phyloP scores from a whole-genome alignment of 2,888 invertebrate genomes.

The Phaonia tiefii region DNA sequence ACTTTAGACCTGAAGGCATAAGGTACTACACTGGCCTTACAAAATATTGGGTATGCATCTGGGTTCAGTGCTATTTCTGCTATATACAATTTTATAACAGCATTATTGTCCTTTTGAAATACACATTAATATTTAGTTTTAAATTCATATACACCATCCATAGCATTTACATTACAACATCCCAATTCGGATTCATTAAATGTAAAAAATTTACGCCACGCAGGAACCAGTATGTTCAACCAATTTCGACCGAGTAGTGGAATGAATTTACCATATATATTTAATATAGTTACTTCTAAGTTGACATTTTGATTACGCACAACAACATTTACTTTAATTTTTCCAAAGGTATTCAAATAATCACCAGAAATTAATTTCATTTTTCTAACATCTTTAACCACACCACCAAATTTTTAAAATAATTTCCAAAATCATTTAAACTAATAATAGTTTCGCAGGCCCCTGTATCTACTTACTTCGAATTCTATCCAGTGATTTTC shows the following conservation, averaged over 20 bases:
- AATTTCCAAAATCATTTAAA: background rate
- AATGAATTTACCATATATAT: conserved; percentile 21
- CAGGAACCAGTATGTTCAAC: conserved; percentile 28
- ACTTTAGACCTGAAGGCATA: conserved; percentile 48
- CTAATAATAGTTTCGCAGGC: conserved; percentile 39
- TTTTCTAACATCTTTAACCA: conserved; percentile 20
- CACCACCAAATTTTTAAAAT: conserved; percentile 28
- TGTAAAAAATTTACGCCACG: conserved; percentile 27
- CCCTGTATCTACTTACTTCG: conserved; percentile 32
- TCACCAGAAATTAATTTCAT: conserved; percentile 44
- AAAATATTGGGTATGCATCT: conserved; percentile 31
- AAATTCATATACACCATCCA: background rate
- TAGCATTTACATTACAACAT: background rate
- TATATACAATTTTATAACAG: conserved; percentile 38
- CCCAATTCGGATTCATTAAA: background rate
- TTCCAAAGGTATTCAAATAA: conserved; percentile 9
- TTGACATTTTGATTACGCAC: conserved; percentile 22
- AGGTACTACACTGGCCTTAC: conserved; percentile 47
- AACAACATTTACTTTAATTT: conserved; percentile 6
- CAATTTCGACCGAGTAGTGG: conserved; percentile 39
- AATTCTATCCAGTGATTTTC: conserved; percentile 18
- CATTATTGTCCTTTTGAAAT: background rate
- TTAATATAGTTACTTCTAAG: conserved; percentile 37
- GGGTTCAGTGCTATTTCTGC: conserved; percentile 35
- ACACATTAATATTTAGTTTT: background rate